Conservation (phyloP, 2,113 vertebrate genomes). For the Stomatorhinus ivindoensis region DNA sequence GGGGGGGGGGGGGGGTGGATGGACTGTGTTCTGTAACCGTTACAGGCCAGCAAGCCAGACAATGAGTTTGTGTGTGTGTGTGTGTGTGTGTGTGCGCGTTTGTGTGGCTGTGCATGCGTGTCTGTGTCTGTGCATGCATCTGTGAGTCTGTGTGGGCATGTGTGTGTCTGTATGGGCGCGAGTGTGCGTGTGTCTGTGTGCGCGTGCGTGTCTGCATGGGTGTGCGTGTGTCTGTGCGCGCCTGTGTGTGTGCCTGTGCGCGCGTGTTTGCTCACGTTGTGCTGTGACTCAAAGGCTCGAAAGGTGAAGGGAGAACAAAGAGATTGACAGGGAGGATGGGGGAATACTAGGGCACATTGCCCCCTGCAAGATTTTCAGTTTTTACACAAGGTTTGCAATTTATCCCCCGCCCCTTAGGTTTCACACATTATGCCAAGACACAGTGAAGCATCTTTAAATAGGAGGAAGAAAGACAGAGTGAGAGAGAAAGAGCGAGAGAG, state of each 20-base stretch:
- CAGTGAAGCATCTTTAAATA: constrained; percentile 51
- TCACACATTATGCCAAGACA: constrained; percentile 45
- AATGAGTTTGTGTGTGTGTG: neutral
- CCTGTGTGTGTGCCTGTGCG: neutral
- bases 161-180: neutral
- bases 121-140: no score
- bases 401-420: constrained; percentile 37
- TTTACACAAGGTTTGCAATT: constrained; percentile 30
- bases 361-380: constrained; percentile 7
- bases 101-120: neutral
- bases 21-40: neutral
- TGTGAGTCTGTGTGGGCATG: neutral
- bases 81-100: neutral
- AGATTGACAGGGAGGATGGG: constrained; percentile 38
- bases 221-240: neutral
- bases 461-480: constrained; percentile 14
- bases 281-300: constrained; percentile 37
- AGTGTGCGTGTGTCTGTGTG: neutral
- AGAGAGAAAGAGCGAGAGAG: constrained; percentile 22
- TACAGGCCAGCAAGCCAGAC: neutral
- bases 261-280: neutral
- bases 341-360: constrained; percentile 28
- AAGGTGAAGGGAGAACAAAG: constrained; percentile 53
- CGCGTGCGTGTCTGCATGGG: no score
- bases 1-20: neutral